Percentiles rank a stretch among this genome's conserved stretches.
These are phyloP conservation scores for Nymphalis polychloros DNA, from an alignment of 2,888 invertebrate genomes.

Conservation along the genomic window DNA sequence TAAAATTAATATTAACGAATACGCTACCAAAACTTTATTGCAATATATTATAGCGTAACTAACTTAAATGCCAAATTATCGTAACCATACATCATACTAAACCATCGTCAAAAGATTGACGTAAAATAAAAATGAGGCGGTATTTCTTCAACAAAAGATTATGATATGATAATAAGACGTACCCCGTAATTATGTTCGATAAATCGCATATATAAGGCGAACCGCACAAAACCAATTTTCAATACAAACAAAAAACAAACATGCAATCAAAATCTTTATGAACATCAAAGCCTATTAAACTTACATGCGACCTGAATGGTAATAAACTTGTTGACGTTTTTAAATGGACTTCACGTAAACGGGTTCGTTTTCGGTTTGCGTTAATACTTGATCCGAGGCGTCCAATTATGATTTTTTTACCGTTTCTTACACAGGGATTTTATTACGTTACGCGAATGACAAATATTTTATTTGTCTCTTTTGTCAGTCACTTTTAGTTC, in stretches of 20 bases:
- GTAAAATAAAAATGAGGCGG: constrained; percentile 40
- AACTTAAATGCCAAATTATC: constrained; percentile 44
- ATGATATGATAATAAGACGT: constrained; percentile 44
- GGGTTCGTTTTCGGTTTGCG: constrained; percentile 28
- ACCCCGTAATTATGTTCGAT: constrained; percentile 69
- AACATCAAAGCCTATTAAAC: constrained; percentile 43
- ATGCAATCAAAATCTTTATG: constrained; percentile 42
- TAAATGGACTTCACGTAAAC: constrained; percentile 23
- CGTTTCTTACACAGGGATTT: no score
- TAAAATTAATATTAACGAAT: constrained; percentile 20
- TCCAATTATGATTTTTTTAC: constrained; percentile 51
- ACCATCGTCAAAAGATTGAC: constrained; percentile 44
- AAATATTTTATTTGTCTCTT: constrained; percentile 1
- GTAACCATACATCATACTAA: constrained; percentile 45
- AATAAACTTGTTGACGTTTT: constrained; percentile 42
- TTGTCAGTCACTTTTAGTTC: constrained; percentile 17
- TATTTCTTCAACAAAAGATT: constrained; percentile 40
- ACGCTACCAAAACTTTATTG: constrained; percentile 33
- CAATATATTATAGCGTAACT: constrained; percentile 41
- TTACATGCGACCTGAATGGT: constrained; percentile 47
- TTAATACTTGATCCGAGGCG: constrained; percentile 35
- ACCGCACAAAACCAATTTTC: constrained; percentile 51
- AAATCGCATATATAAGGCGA: constrained; percentile 53
- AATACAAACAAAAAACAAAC: constrained; percentile 48
- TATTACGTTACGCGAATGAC: constrained; percentile 34